phyloP scores from a whole-genome alignment of 2,113 vertebrate species.

The Pica pica region DNA sequence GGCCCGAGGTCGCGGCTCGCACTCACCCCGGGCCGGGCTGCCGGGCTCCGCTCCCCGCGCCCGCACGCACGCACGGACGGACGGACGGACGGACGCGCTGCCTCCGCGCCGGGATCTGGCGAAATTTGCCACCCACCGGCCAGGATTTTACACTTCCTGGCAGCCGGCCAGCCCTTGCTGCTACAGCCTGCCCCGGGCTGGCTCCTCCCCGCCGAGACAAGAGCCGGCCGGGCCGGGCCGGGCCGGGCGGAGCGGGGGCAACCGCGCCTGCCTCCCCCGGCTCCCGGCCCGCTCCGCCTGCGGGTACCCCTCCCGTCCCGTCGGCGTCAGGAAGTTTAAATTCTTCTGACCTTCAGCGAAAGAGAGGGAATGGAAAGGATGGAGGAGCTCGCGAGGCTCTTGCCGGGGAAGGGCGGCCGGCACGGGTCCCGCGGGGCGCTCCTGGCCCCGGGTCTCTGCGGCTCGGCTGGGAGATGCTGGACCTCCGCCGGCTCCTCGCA shows the following conservation, averaged over 20 bases:
- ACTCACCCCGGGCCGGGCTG: not conserved
- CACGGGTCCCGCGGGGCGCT: not conserved
- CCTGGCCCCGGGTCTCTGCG: not conserved
- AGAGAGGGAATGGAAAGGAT: not conserved
- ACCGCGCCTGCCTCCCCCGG: not conserved
- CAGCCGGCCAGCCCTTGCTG: not conserved
- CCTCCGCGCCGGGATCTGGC: not conserved
- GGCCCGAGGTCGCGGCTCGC: not conserved
- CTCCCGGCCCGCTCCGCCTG: not conserved
- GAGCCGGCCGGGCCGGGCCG: not conserved
- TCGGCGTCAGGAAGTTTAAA: not conserved
- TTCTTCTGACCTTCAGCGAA: not conserved
- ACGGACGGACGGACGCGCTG: not conserved
- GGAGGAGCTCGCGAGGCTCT: not conserved
- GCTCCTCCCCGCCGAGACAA: constrained; percentile 30
- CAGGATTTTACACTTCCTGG: not conserved
- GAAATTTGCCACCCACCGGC: not conserved
- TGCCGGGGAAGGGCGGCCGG: not conserved
- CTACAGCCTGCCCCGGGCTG: not conserved
- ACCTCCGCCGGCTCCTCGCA: not conserved
- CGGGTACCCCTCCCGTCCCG: not conserved
- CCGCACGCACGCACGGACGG: not conserved
- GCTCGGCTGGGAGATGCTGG: not conserved
- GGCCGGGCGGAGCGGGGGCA: not conserved
- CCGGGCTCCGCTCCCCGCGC: not conserved